Evolutionary conservation across 2,888 invertebrate genomes (phyloP), one percentile per base, ranked within the genome.

Genomic region (Idaea dimidiata): DNA sequence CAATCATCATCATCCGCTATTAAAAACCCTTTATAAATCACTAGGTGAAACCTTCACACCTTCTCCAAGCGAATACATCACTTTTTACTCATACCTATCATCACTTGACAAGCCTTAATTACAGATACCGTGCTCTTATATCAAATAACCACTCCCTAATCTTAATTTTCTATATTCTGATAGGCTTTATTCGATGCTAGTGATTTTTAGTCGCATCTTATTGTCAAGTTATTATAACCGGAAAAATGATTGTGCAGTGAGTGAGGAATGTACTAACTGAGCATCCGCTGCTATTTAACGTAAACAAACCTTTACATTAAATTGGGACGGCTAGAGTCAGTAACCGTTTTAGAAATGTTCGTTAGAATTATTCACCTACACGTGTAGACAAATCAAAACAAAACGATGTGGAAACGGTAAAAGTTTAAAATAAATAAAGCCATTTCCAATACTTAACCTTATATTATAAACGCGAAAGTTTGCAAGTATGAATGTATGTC

Each of bases 281-380:
- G 82, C 89, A 87, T 91, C 91, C 91, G 89, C 76, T 81, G 81
- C 43, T 43, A 43, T 14, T 81, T 81, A 74, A 73, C 74, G 78
- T 91, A 91, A 91, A 91, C 91, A 91, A 80, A 61, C 62, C 64
- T 57, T 18, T 75, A 73, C 77, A 82, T 89, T 86, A 85, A 89
- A 90, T 83, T 79, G 82, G 86, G 83, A 79, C 72, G 68, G 71
- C 77, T 79, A 75, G 74, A 77, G 75, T 75, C 71, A 75, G 78
- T 57, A 70, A 67, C 67, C 80, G 84, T 88, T 88, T 90, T 87
- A 89, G 88, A 87, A 71, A 83, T 83, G 88, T 87, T 88, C 43
- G 43, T 3, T 43, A 43, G 43, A 43, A 43, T 43, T 43, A 43
- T 43, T 43, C 43, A 43, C 43, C 43, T 43, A 43, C 43, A 43